Percentiles rank a stretch among this genome's conserved stretches.
phyloP scores from a whole-genome alignment of 2,888 invertebrate genomes.

The Pogonocherus hispidulus region DNA sequence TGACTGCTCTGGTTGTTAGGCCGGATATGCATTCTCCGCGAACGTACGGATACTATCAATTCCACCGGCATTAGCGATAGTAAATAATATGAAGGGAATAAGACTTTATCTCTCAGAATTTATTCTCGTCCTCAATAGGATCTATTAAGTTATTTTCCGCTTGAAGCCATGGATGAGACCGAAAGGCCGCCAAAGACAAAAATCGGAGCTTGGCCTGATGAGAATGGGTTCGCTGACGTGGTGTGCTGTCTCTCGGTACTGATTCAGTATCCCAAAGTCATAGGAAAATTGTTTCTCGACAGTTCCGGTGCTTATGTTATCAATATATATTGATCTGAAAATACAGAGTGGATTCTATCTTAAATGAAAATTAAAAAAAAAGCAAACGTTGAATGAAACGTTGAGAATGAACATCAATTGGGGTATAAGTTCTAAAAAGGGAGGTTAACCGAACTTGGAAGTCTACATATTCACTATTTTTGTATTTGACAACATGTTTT shows the following conservation, averaged over 20 bases:
- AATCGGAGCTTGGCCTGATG: neutral
- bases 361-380: too few species aligned
- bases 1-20: constrained; percentile 64
- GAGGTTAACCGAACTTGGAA: too few species aligned
- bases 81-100: constrained; percentile 19
- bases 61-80: constrained; percentile 22
- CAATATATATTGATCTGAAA: too few species aligned
- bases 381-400: too few species aligned
- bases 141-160: constrained; percentile 9
- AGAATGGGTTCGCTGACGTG: neutral
- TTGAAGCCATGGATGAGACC: neutral
- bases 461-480: too few species aligned
- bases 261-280: neutral
- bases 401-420: too few species aligned
- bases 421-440: too few species aligned
- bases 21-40: constrained; percentile 63
- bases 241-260: neutral
- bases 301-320: neutral
- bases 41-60: constrained; percentile 28
- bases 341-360: too few species aligned
- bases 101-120: constrained; percentile 19
- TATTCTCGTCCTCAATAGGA: constrained; percentile 10
- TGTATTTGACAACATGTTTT: too few species aligned
- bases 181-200: neutral
- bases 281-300: neutral